Evolutionary conservation across 2,888 invertebrate species (phyloP), one percentile per base, ranked within the genome.

Genomic region (Epirrita christyi): DNA sequence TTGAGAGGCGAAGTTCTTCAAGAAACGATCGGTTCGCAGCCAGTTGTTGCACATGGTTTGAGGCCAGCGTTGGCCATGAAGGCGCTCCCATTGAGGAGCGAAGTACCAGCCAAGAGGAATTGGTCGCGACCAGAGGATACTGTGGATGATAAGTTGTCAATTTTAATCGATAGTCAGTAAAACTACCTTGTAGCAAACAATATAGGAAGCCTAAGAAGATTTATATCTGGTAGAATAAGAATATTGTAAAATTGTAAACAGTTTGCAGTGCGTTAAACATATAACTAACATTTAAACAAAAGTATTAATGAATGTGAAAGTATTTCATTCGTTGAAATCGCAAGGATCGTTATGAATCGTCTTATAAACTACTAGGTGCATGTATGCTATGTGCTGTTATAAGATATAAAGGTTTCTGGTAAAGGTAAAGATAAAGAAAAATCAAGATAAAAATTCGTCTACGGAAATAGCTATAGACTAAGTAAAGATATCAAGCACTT

Each of bases 81-180:
- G 81, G 13, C 94, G 91, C 78, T 96, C 95, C 98, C 98, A 98
- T 82, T 98, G 98, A 0, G 96, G 95, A 0, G 94, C 94, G 78
- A 98, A 98, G 81, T 98, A 98, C 98, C 98, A 98, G 0, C 94
- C 97, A 9, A 98, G 88, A 1, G 98, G 98, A 64, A 98, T 96
- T 0, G 98, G 98, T 56, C 95, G 94, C 75, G 97, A 97, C 98
- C 98, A 98, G 9, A 98, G 92, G 0, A 96, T 93, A 0, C 94
- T 94, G 76, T 37, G 67, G 73, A 56, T 41, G 11, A 37, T 21
- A 28, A 3, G 21, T 21, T 21, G 21, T 3, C 2, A 21, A 21
- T 21, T 21, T 21, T 7, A 40, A 34, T 32, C 45, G 27, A 49
- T 7, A 5, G 9, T 5, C 6, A 32, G 9, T 32, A 32, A 32